Base-by-base conservation (phyloP, 2,888 invertebrate genomes). In the Volucella bombylans region DNA sequence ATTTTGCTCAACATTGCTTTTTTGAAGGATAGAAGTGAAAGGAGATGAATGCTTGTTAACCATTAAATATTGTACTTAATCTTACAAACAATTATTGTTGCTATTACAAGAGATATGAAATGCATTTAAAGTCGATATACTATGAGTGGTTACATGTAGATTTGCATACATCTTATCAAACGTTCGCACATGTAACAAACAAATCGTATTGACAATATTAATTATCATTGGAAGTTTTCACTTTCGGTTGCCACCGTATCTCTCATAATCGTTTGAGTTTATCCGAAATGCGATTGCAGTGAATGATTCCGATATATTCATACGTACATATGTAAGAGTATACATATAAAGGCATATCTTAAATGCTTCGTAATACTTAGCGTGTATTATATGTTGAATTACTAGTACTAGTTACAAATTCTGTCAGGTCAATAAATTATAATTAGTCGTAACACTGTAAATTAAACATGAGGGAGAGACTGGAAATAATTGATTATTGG, bases 1-100 rank as follows among this genome's bases (percentile, higher is more conserved):
- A 78, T 78, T 68, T 67, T 72, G 72, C 65, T 23, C 68, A 78
- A 72, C 73, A 67, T 78, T 78, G 78, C 61, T 72, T 78, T 62
- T 72, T 67, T 82, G 54, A 78, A 82, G 77, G 72, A 61, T 38
- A 55, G 18, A 72, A 82, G 82, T 82, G 82, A 82, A 82, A 78
- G 82, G 82, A 82, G 41, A 55, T 72, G 59, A 76, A 64, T 76
- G 52, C 69, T 77, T n/a, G 15, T 11, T 15, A 52, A 15, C 43
- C 14, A 55, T 47, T 18, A 12, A 12, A 14, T 52, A n/a, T n/a
- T n/a, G n/a, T n/a, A 14, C 10, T 52, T 68, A 41, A 59, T 41
- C 39, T 61, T 74, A 38, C 49, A 45, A 68, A 50, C 8, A 67
- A 9, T 67, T 67, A 61, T 10, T 8, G 41, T 62, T 14, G 23